Base-by-base conservation (phyloP, 2,113 vertebrate species). In the Gallinago undulata region DNA sequence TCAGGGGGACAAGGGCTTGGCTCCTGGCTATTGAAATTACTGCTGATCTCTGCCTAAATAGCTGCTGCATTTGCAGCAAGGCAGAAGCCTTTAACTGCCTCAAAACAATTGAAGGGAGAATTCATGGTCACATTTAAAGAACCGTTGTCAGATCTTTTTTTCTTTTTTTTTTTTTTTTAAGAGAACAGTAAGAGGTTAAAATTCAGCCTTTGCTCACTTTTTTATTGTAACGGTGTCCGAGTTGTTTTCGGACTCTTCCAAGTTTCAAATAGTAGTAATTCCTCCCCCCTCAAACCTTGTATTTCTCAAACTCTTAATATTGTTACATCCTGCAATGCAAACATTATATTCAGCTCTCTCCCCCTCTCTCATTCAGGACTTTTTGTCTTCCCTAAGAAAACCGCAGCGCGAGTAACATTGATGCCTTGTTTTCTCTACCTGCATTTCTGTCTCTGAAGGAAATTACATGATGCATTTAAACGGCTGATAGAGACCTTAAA, bases 11-110 rank as follows among this genome's bases (percentile, higher is more conserved):
- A 95, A 87, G 69, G 39, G 55, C 72, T 92, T 95, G 86, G 57
- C 41, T 92, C 45, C 62, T 69, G 50, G 70, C 69, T 94, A 63
- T 91, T 94, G 87, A 97, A 97, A 87, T 82, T 64, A 79, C 70
- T 53, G 31, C 35, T 73, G 80, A 87, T 66, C 35, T 93, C 53
- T 76, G 62, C 47, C 67, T 94, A 79, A 93, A 75, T 62, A 82
- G 23, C n/a, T 91, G 57, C 74, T 89, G 75, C 45, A 74, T 95
- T 96, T 94, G 82, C 93, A 91, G 55, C 23, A 82, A 87, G 39
- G 63, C 18, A 77, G 80, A 81, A 84, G 21, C 69, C 83, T 82
- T 92, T 84, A 82, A 53, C 47, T 86, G 48, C 27, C 4, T 0
- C 2, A 4, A 57, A 63, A 86, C 25, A 81, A 77, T 2, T 43